These are phyloP conservation scores for Uloborus plumipes DNA, from an alignment of 2,888 invertebrate species.

Conservation along the genomic window DNA sequence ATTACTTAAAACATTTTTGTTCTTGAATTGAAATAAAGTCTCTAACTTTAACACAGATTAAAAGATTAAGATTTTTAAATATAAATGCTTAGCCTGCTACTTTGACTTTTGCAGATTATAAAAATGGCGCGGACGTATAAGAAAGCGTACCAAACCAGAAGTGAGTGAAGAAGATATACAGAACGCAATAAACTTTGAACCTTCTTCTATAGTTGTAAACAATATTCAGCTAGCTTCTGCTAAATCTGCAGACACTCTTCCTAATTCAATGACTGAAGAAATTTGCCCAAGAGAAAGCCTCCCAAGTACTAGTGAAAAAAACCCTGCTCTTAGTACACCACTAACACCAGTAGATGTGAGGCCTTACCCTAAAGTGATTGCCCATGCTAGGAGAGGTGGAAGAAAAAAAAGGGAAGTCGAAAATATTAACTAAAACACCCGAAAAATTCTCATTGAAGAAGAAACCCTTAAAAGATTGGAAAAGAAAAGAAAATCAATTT, in stretches of 20 bases:
- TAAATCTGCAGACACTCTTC: no score
- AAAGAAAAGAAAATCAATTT: constrained; percentile 2
- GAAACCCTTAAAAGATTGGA: constrained; percentile 7
- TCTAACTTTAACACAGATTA: neutral
- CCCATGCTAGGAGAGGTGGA: neutral
- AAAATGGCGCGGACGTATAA: constrained; percentile 8
- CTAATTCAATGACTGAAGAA: no score
- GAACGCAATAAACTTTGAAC: neutral
- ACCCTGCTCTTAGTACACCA: neutral
- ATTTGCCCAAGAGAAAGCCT: no score
- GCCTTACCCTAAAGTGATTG: constrained; percentile 6
- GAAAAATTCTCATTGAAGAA: neutral
- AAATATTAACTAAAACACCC: neutral
- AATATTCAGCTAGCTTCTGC: no score
- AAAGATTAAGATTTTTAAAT: neutral
- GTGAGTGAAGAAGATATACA: constrained; percentile 5
- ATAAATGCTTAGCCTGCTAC: neutral
- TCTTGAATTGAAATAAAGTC: neutral
- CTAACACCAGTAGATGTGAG: neutral
- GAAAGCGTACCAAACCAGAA: constrained; percentile 7
- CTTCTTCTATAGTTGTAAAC: no score
- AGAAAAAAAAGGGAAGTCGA: constrained; percentile 1
- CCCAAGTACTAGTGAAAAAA: neutral
- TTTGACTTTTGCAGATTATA: neutral
- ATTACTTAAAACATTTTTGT: no score